Evolutionary conservation across 64 coral and sea anemone species (phyloP).

Genomic region (Platygyra sinensis): DNA sequence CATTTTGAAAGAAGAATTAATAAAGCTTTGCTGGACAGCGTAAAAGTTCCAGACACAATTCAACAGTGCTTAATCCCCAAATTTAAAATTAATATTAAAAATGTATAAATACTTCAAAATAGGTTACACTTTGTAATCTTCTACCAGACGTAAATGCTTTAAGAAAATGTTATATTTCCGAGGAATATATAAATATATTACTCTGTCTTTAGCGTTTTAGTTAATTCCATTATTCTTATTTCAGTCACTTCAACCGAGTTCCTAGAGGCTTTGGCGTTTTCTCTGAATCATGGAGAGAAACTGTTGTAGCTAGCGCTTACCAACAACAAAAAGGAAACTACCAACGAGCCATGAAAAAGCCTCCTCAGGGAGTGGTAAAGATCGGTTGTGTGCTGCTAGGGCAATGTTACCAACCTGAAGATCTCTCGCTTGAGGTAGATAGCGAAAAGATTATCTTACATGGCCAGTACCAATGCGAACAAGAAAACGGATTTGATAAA

Average conservation of each 20-base stretch:
- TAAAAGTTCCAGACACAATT: too few species aligned
- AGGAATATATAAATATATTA: too few species aligned
- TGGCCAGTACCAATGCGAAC: constrained; percentile 57
- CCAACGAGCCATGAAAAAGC: background rate
- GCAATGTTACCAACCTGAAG: constrained; percentile 43
- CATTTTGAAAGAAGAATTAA: too few species aligned
- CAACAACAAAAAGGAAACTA: background rate
- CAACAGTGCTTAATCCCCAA: too few species aligned
- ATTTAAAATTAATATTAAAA: too few species aligned
- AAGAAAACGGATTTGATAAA: constrained; percentile 68
- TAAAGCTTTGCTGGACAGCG: too few species aligned
- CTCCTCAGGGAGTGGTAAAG: background rate
- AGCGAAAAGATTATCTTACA: constrained; percentile 58
- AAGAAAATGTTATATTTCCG: too few species aligned
- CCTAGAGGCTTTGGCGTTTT: background rate
- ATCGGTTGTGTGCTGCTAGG: constrained; percentile 17
- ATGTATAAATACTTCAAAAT: too few species aligned
- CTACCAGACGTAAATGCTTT: too few species aligned
- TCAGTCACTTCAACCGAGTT: background rate
- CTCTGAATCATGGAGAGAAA: background rate
- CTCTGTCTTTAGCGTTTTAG: too few species aligned
- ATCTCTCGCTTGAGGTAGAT: constrained; percentile 40
- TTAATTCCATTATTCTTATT: background rate
- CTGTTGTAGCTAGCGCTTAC: background rate
- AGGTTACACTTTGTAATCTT: too few species aligned